Conservation (phyloP, 2,888 invertebrate genomes). For the Drymonia ruficornis region DNA sequence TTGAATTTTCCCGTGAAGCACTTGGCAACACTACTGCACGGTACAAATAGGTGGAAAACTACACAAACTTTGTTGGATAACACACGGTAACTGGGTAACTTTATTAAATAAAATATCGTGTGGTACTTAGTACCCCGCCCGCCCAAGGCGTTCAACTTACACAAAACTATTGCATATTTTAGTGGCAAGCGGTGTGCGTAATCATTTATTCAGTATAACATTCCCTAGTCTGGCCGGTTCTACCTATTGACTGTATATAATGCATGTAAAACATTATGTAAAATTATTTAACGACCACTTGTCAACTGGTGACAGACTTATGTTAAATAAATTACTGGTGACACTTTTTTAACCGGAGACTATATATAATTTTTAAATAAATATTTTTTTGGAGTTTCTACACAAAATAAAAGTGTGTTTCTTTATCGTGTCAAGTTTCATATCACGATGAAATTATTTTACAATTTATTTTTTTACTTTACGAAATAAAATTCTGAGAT, state of each 20-base stretch:
- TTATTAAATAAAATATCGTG: slow-evolving; percentile 78
- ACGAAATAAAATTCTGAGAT: too few species aligned
- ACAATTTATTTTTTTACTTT: too few species aligned
- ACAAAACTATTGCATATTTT: slow-evolving; percentile 83
- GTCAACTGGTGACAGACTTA: slow-evolving; percentile 7
- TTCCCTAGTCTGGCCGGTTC: slow-evolving; percentile 70
- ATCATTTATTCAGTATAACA: slow-evolving; percentile 80
- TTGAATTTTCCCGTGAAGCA: not conserved
- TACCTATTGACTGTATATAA: slow-evolving; percentile 71
- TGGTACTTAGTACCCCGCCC: slow-evolving; percentile 64
- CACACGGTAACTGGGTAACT: slow-evolving; percentile 60
- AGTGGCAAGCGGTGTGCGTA: slow-evolving; percentile 70
- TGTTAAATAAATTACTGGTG: slow-evolving; percentile 15
- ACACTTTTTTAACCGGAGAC: not conserved
- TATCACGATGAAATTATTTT: too few species aligned
- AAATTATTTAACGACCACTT: slow-evolving; percentile 20
- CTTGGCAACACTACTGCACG: not conserved
- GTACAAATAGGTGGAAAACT: slow-evolving; percentile 62
- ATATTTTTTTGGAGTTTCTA: too few species aligned
- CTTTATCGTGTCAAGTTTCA: too few species aligned
- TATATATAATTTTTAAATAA: not conserved
- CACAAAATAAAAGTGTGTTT: too few species aligned
- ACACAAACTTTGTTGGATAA: slow-evolving; percentile 66
- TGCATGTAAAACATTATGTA: slow-evolving; percentile 60
- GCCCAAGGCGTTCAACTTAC: slow-evolving; percentile 77